Base-by-base conservation (phyloP, 2,888 invertebrate genomes). In the Myathropa florea region DNA sequence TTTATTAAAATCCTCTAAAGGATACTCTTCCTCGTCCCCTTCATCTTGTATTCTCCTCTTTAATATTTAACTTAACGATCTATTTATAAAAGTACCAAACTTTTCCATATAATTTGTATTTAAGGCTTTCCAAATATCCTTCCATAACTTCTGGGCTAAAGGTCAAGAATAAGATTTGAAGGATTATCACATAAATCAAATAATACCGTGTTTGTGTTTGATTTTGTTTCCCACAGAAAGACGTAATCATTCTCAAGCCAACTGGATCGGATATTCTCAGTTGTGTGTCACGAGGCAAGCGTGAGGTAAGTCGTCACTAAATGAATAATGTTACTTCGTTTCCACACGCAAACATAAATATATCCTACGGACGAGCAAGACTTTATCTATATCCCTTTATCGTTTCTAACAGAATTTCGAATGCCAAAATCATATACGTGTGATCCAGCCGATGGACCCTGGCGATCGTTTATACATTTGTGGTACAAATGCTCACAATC, bases 261-360 rank as follows among this genome's bases (percentile, higher is more conserved):
- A 97, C 96, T 91, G 93, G 92, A 67, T 92, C 92, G 46, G 97
- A 97, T 93, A 97, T 97, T 76, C 96, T 96, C 84, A 97, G 96
- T 93, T 98, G 98, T 92, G 97, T 98, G 88, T 97, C 98, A 82
- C 98, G 97, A 94, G 98, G 98, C 91, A 98, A 98, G 94, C 96
- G 97, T 88, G 97, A 97, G 97, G 98, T 98, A 93, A 94, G 94
- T 92, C 55, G 77, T 59, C 53, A 28, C 46, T 7, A 68, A 46
- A 67, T 76, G 26, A 71, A 46, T 76, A 63, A 64, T 68, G 30
- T 21, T 39, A 46, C 36, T 60, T 3, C 23, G 14, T 21, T 33
- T 59, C 61, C 24, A 46, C 36, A 73, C 33, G 33, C 59, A 21
- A 60, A 26, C 24, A 14, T 53, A 14, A 12, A 36, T 14, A 7